Conservation (phyloP, 2,888 invertebrate genomes). For the Noctua fimbriata region DNA sequence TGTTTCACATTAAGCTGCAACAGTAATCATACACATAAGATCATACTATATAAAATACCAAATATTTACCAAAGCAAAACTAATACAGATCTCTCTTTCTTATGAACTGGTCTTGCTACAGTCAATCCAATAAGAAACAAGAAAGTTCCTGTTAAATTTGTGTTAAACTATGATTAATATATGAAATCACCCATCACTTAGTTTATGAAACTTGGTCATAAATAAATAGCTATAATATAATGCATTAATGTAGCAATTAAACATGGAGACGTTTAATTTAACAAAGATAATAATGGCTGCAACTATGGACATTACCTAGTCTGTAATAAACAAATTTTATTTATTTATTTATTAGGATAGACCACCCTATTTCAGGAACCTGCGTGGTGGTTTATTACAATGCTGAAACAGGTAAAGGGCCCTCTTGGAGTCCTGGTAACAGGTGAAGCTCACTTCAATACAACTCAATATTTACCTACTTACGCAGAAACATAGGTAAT, state of each 20-base stretch:
- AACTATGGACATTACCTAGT: background rate
- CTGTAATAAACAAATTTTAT: no score
- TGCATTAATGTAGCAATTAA: conserved; percentile 11
- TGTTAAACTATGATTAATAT: background rate
- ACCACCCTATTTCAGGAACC: background rate
- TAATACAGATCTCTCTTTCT: background rate
- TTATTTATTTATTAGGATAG: background rate
- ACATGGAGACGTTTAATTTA: background rate
- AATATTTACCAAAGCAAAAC: background rate
- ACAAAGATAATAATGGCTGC: background rate
- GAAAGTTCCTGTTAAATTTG: background rate
- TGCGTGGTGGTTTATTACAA: background rate
- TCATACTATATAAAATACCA: background rate
- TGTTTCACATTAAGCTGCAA: no score
- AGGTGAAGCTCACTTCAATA: background rate
- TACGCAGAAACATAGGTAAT: background rate
- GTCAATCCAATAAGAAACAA: background rate
- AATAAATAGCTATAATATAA: background rate
- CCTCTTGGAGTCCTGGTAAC: background rate
- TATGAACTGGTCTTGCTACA: background rate
- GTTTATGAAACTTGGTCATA: conserved; percentile 5
- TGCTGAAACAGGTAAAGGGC: background rate
- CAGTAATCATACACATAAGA: no score
- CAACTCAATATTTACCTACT: background rate
- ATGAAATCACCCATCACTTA: conserved; percentile 7